These are phyloP conservation scores for Leptopterna dolabrata DNA, from an alignment of 2,888 invertebrate genomes.

Conservation along the genomic window DNA sequence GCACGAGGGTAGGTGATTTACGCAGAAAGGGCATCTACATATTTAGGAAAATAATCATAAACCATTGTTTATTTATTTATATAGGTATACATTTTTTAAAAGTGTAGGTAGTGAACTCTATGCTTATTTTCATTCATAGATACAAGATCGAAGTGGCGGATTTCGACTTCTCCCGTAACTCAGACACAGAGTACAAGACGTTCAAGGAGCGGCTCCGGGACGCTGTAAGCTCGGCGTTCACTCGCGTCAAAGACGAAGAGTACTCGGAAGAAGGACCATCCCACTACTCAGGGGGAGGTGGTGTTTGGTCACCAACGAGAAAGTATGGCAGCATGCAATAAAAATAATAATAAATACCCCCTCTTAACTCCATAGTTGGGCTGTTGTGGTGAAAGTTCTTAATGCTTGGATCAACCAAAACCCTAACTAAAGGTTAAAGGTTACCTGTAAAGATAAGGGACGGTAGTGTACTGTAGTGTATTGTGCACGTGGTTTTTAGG, in stretches of 20 bases:
- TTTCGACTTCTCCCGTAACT: constrained; percentile 80
- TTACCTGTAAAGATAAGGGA: not conserved
- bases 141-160: constrained; percentile 86
- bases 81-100: not conserved
- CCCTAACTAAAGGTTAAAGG: not conserved
- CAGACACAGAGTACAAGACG: constrained; percentile 86
- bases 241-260: constrained; percentile 61
- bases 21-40: no score
- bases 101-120: no score
- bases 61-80: not conserved
- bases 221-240: constrained; percentile 76
- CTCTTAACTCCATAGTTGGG: not conserved
- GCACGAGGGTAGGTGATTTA: no score
- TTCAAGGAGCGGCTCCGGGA: constrained; percentile 85
- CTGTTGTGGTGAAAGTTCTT: not conserved
- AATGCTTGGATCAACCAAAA: not conserved
- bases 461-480: not conserved
- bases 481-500: no score
- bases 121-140: no score
- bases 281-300: constrained; percentile 56
- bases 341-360: not conserved
- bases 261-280: constrained; percentile 62
- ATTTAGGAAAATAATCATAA: no score
- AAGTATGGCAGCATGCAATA: constrained; percentile 65
- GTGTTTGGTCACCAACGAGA: constrained; percentile 61